phyloP scores from a whole-genome alignment of 2,113 vertebrate genomes.

The Poecilia latipinna region DNA sequence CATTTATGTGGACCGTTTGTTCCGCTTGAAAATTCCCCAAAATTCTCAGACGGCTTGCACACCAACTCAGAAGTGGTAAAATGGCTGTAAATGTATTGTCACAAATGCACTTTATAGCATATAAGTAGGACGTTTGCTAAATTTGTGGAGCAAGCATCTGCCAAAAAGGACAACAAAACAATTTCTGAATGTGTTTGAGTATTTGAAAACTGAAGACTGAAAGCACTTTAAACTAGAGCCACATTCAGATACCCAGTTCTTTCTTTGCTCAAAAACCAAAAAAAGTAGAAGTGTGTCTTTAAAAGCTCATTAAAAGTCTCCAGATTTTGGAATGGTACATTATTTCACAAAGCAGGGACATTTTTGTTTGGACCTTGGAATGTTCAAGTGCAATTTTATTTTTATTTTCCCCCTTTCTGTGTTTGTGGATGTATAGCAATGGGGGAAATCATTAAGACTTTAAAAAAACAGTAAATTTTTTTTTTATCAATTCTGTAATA shows the following conservation, averaged over 20 bases:
- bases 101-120: constrained; percentile 19
- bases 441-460: neutral
- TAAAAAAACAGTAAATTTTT: neutral
- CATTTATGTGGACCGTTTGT: constrained; percentile 44
- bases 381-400: neutral
- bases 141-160: neutral
- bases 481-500: no score
- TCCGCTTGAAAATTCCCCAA: constrained; percentile 26
- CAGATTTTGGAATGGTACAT: neutral
- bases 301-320: neutral
- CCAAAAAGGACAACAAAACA: no score
- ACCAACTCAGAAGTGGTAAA: constrained; percentile 18
- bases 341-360: neutral
- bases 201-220: no score
- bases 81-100: neutral
- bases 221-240: no score
- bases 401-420: neutral
- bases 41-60: constrained; percentile 30
- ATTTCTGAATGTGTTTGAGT: no score
- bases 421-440: neutral
- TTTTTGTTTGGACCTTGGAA: no score
- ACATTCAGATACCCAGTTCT: neutral
- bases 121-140: neutral
- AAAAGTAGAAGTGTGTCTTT: neutral
- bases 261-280: neutral